Percentiles rank a stretch among this genome's conserved stretches.
phyloP scores from a whole-genome alignment of 2,113 vertebrate genomes.

The Trichomycterus rosablanca region DNA sequence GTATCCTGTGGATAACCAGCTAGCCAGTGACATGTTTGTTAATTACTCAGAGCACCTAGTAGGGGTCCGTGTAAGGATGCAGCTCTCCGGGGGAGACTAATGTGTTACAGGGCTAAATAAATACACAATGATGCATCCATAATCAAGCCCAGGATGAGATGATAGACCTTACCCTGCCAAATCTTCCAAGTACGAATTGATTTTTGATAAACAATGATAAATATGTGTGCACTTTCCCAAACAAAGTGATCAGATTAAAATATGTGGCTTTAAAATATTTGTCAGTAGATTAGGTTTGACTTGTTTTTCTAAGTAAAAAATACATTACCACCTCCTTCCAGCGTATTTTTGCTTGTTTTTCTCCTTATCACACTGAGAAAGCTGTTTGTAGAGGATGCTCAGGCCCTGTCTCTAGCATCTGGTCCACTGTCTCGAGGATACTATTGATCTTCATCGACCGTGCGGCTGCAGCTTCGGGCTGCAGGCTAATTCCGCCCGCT shows the following conservation, averaged over 20 bases:
- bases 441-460: slow-evolving; percentile 57
- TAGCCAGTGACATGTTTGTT: slow-evolving; percentile 43
- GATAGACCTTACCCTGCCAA: background rate
- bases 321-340: background rate
- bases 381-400: background rate
- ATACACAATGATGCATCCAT: slow-evolving; percentile 1
- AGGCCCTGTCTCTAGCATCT: slow-evolving; percentile 42
- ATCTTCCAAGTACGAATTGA: background rate
- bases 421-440: slow-evolving; percentile 42
- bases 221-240: slow-evolving; percentile 7
- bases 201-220: slow-evolving; percentile 21
- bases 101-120: no score
- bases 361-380: slow-evolving; percentile 13
- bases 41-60: slow-evolving; percentile 45
- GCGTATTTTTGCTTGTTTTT: background rate
- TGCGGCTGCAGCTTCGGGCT: slow-evolving; percentile 42
- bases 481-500: slow-evolving; percentile 46
- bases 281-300: no score
- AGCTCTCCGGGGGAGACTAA: background rate
- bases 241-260: slow-evolving; percentile 13
- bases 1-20: slow-evolving; percentile 28
- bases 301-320: no score
- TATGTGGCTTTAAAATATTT: no score
- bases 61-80: slow-evolving; percentile 20
- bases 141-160: slow-evolving; percentile 22